Evolutionary conservation across 2,113 vertebrate genomes (phyloP), one percentile per base, ranked within the genome.

Genomic region (Manacus vitellinus): DNA sequence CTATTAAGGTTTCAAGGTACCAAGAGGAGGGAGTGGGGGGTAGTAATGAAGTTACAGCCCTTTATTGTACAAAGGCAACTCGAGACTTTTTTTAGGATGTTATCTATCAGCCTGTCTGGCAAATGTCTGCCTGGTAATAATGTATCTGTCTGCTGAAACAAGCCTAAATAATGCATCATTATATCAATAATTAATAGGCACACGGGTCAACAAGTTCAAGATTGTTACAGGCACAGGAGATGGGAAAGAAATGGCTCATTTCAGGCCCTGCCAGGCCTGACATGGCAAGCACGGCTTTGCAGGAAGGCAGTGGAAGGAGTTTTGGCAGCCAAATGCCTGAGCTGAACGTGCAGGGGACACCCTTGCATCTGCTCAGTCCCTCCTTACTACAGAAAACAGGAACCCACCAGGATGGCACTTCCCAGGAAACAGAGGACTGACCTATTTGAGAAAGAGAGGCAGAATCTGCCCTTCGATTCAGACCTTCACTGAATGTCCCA

Each of bases 111-210:
- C 81, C 94, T 92, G 96, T 97, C 94, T 96, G 94, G 96, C 96
- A 95, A 97, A 94, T 37, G 87, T 91, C 96, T 96, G 95, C 87
- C 97, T 83, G 78, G 93, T 87, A 95, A 96, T 96, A 97, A 96
- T 77, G 92, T 92, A 92, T 89, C 95, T 1, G 63, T 94, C 95
- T 97, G 87, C 94, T 96, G 93, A 96, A 97, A 86, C 87, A 91
- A 91, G 82, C 73, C 95, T 97, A 94, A 97, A 97, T 97, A 97
- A 97, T 97, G 94, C 92, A 97, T 91, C 30, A 16, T 76, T 83
- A 51, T 80, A 97, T 97, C 94, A 96, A 97, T 97, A 96, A 96
- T 97, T 97, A 97, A 97, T 80, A 90, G 92, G 70, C 92, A 77
- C 49, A 56, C 4, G 75, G 97, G 97, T 96, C 96, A 97, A 97